phyloP scores from a whole-genome alignment of 2,797 vertebrate genomes.

The Helicolenus hilgendorfi region DNA sequence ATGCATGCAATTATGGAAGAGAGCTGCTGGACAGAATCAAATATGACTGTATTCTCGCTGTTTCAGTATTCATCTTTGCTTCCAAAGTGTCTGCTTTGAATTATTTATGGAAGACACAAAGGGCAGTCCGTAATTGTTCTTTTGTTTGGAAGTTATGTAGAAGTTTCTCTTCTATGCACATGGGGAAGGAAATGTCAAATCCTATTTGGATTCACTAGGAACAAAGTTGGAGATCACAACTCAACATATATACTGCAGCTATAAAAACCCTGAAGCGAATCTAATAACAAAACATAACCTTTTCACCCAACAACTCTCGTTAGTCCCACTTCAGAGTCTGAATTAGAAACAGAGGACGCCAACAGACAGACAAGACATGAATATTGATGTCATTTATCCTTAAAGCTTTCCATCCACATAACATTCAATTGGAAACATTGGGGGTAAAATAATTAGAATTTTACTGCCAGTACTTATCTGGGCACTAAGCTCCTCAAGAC shows the following conservation, averaged over 20 bases:
- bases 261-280: neutral
- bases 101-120: conserved; percentile 3
- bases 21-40: neutral
- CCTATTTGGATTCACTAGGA: neutral
- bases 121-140: neutral
- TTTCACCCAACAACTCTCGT: neutral
- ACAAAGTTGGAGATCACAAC: neutral
- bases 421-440: neutral
- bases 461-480: neutral
- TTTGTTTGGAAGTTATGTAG: conserved; percentile 12
- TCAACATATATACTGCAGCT: neutral
- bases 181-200: conserved; percentile 15
- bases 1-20: neutral
- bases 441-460: neutral
- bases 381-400: neutral
- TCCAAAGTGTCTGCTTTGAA: neutral
- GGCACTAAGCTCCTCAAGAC: neutral
- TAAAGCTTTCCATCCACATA: neutral
- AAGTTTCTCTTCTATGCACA: conserved; percentile 7
- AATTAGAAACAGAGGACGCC: neutral
- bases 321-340: neutral
- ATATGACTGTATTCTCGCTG: neutral
- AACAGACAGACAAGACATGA: neutral
- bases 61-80: neutral
- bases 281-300: conserved; percentile 8